A percentile compares a stretch with the other conserved stretches of the same genome.
Evolutionary conservation across 2,888 invertebrate species (phyloP).

Genomic region (Calameuta idolon): DNA sequence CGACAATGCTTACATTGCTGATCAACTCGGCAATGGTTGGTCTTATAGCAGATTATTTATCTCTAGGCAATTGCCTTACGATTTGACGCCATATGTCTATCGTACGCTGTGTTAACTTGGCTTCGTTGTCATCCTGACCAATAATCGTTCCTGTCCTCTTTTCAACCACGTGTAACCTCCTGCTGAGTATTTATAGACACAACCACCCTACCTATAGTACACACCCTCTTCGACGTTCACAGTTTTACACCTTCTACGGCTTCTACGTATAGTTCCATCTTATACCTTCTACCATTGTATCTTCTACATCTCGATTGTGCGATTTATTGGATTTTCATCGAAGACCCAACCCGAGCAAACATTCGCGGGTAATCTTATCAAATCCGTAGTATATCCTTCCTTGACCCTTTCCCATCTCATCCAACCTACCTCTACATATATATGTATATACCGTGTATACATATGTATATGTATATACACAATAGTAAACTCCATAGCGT

Average conservation of each 20-base stretch:
- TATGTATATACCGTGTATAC: neutral
- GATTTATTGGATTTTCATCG: constrained; percentile 7
- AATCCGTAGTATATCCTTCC: neutral
- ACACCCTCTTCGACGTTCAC: neutral
- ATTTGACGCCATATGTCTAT: no score
- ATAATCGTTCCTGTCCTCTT: no score
- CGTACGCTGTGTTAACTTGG: no score
- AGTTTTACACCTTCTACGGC: neutral
- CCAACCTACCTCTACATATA: neutral
- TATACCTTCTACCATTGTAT: neutral
- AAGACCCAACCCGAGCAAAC: neutral
- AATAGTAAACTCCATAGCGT: neutral
- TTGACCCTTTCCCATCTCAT: neutral
- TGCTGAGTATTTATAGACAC: neutral
- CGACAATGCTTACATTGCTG: no score
- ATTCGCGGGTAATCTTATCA: neutral
- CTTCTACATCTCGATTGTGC: neutral
- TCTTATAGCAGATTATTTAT: no score
- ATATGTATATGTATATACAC: no score
- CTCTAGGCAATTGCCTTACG: no score
- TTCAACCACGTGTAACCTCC: neutral
- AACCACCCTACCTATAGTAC: neutral
- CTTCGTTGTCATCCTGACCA: no score
- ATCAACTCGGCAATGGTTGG: no score
- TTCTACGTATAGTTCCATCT: neutral